Base-by-base conservation (phyloP, 2,113 vertebrate species). In the Excalfactoria chinensis region DNA sequence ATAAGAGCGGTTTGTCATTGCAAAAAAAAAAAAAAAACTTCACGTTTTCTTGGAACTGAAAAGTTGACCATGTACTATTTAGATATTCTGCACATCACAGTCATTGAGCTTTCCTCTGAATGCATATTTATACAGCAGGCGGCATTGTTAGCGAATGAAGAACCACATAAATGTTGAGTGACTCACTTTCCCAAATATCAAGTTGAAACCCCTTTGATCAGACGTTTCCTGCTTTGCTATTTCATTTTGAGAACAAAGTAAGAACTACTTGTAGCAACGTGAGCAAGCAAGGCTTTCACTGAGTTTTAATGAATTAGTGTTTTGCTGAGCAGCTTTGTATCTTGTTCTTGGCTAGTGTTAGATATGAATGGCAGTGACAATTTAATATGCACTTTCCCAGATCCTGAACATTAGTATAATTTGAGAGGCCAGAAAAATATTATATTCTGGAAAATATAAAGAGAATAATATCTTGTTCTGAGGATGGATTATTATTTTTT, bases 191-290 rank as follows among this genome's bases (percentile, higher is more conserved):
- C 96, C 94, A 87, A 97, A 96, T 74, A 93, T 41, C 84, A 95
- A 96, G 89, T 84, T 86, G 88, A 95, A 97, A 81, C 87, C 64
- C 68, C 97, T 97, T 97, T 98, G 97, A 98, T 98, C 96, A 95
- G 84, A 88, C 62, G 78, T 93, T 97, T 79, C 90, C 95, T 89
- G 95, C 95, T 92, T 96, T 67, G 37, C 92, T 74, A 92, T 97
- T 97, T 85, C 12, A 0, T 96, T 96, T 88, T 77, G 89, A 95
- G 90, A 96, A 95, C 85, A 92, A 97, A 96, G 90, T 58, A 72
- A 74, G 87, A 97, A 70, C 89, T 92, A 90, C 95, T 96, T 94
- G 91, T 63, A 82, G 93, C 70, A 95, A 77, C 69, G 92, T 68
- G 89, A 92, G 95, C 75, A 85, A 83, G 75, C 25, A 66, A 96